A percentile compares a stretch with the other conserved stretches of the same genome.
These are phyloP conservation scores for Macquaria ambigua DNA, from an alignment of 2,113 vertebrate genomes.

Conservation along the genomic window DNA sequence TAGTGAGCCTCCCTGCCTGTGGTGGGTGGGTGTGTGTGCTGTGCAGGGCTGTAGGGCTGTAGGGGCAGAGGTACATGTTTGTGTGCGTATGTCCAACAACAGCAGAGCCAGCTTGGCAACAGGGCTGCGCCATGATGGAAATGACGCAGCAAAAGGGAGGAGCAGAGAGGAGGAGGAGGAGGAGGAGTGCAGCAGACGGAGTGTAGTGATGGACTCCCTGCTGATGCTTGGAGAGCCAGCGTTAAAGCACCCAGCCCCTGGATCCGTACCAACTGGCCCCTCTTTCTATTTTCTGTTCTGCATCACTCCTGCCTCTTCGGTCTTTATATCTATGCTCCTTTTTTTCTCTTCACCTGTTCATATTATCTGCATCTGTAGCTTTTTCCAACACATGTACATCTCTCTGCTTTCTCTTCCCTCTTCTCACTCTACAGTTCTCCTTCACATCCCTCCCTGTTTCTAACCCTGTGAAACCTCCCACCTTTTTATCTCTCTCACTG, in stretches of 20 bases:
- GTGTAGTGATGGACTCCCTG: constrained; percentile 15
- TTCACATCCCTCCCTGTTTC: background rate
- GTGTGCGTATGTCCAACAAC: constrained; percentile 4
- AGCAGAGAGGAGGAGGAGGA: constrained; percentile 1
- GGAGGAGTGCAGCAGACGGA: constrained; percentile 2
- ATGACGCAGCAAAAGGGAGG: constrained; percentile 39
- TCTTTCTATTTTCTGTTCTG: background rate
- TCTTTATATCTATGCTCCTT: background rate
- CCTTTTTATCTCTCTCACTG: constrained; percentile 6
- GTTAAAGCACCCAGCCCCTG: constrained; percentile 15
- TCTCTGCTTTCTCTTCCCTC: background rate
- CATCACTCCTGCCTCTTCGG: background rate
- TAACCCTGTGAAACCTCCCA: constrained; percentile 4
- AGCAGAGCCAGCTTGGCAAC: constrained; percentile 56
- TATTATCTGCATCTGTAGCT: background rate
- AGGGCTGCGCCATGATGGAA: constrained; percentile 58
- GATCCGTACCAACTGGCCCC: background rate
- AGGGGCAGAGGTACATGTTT: background rate
- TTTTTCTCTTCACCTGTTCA: background rate
- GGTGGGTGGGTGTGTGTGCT: background rate
- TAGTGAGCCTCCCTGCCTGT: constrained; percentile 8
- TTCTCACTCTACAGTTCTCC: background rate
- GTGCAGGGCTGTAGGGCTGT: background rate
- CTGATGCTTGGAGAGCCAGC: constrained; percentile 7
- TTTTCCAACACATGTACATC: too few relatives aligned